Evolutionary conservation across 2,888 invertebrate species (phyloP), one percentile per base, ranked within the genome.

Genomic region (Tiliacea aurago): DNA sequence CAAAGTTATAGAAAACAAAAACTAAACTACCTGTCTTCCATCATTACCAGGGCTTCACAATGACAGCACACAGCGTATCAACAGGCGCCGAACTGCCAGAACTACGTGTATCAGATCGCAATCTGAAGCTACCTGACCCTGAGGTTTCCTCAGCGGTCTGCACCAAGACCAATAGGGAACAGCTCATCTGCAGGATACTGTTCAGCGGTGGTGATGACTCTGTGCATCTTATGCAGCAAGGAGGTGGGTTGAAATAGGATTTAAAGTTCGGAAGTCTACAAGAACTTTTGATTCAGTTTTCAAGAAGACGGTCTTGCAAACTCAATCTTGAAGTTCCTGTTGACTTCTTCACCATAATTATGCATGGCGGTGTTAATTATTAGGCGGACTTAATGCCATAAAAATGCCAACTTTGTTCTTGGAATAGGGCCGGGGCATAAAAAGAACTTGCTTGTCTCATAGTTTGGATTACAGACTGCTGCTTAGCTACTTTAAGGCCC

Each of bases 171-270:
- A 95, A 96, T 1, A 90, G 91, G 43, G 95, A 96, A 9, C 91
- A 92, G 80, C 90, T 94, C 20, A 95, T 96, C 11, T 98, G 98
- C 88, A 95, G 97, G 70, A 93, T 98, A 77, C 90, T 98, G 49
- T 88, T 98, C 10, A 95, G 96, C 7, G 97, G 97, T 0, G 97
- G 96, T 49, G 98, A 98, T 89, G 97, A 98, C 83, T 97, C 98
- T 0, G 91, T 97, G 58, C 95, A 97, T 62, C 92, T 98, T 13
- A 89, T 98, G 79, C 98, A 98, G 87, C 96, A 97, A 88, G 97
- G 96, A 88, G 97, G 97, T 94, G 84, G 4, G 75, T 64, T 56
- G 55, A 37, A 37, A 37, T 37, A 37, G 2, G 37, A 4, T 37
- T 37, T 37, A 37, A 37, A 4, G 37, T 37, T 37, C 6, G 2